phyloP scores from a whole-genome alignment of 2,113 vertebrate species.

The Ammospiza nelsoni region DNA sequence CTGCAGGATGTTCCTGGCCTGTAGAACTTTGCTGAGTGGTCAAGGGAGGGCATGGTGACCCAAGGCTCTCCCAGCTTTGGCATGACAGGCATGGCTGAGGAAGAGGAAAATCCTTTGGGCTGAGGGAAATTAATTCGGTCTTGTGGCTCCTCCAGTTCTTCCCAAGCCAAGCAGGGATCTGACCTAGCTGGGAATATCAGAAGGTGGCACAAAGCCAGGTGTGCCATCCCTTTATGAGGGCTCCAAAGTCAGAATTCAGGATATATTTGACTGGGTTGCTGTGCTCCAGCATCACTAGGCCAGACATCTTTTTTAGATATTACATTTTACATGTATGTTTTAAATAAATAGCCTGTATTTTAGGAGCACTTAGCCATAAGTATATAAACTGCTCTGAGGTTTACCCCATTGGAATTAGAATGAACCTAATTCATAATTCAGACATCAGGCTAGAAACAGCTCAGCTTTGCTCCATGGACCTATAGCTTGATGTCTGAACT shows the following conservation, averaged over 20 bases:
- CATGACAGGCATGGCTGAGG: not conserved
- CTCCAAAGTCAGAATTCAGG: not conserved
- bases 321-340: conserved; percentile 65
- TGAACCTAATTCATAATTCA: conserved; percentile 68
- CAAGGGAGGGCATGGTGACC: not conserved
- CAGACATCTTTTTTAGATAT: conserved; percentile 46
- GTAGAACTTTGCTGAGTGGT: not conserved
- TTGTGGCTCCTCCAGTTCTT: not conserved
- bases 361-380: conserved; percentile 71
- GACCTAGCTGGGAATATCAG: not conserved
- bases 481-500: conserved; percentile 57
- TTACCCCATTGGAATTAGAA: conserved; percentile 73
- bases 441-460: conserved; percentile 51
- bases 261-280: not conserved
- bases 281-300: not conserved
- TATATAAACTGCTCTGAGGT: conserved; percentile 58
- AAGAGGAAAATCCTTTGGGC: not conserved
- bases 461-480: conserved; percentile 6
- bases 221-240: not conserved
- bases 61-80: not conserved
- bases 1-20: not conserved
- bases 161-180: not conserved
- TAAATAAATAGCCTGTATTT: conserved; percentile 70
- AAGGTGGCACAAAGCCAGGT: not conserved
- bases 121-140: not conserved